A percentile compares a stretch with the other conserved stretches of the same genome.
Conservation (phyloP, 2,113 vertebrate species). For the Xenus cinereus region DNA sequence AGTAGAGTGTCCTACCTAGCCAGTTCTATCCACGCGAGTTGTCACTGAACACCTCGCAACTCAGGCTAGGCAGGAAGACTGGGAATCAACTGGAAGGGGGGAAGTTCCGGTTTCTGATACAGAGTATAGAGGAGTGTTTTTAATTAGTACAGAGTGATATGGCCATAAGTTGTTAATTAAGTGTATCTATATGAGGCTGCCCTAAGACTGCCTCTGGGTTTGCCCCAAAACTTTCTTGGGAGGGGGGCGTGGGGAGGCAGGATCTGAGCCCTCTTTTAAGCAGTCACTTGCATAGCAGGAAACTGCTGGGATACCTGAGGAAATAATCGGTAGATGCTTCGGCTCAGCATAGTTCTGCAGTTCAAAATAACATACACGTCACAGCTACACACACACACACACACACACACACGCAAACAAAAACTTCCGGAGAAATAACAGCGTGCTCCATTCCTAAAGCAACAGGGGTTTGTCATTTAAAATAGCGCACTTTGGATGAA, state of each 20-base stretch:
- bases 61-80: background rate
- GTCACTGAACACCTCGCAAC: background rate
- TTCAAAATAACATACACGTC: background rate
- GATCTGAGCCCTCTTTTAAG: background rate
- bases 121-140: background rate
- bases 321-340: background rate
- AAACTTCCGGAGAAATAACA: background rate
- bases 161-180: background rate
- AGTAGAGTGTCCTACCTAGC: background rate
- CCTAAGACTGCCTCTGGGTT: background rate
- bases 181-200: background rate
- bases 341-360: background rate
- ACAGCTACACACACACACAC: background rate
- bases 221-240: background rate
- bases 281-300: slow-evolving; percentile 69
- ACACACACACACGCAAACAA: background rate
- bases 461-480: background rate
- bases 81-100: background rate
- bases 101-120: background rate
- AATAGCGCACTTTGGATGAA: slow-evolving; percentile 8
- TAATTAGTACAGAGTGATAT: background rate
- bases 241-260: background rate
- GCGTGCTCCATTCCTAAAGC: slow-evolving; percentile 43
- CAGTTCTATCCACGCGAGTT: background rate
- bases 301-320: slow-evolving; percentile 46